Base-by-base conservation (phyloP, 2,888 invertebrate species). In the Lasioglossum marginatum region DNA sequence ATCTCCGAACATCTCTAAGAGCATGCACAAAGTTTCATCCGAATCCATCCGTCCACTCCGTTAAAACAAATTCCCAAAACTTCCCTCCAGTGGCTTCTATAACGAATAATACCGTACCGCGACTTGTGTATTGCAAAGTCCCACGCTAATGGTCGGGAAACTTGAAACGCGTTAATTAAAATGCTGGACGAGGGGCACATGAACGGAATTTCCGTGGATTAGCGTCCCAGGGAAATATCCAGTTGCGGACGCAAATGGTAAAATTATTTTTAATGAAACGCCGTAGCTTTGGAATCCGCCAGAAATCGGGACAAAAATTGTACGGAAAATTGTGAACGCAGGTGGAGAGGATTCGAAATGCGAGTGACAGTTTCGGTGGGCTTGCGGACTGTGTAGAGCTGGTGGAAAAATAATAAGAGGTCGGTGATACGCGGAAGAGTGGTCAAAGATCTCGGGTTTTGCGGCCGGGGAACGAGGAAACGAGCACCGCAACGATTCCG, bases 361-460 rank as follows among this genome's bases (percentile, higher is more conserved):
- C 1, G 1, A 31, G 10, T 34, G 16, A 31, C 0, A 45, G 6
- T 37, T 70, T 45, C 27, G 48, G 10, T 23, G 68, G 48, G 6
- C 19, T 5, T 5, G 66, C 19, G n/a, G 10, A 48, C 12, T 19
- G 45, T 40, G 79, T 12, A n/a, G 72, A 72, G 34, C 27, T 37
- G 43, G 52, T 27, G 57, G 43, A 81, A 79, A 75, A 60, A 34
- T 34, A 77, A 34, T 60, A 57, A 63, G 83, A 85, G 85, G 81
- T 85, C 81, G 81, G 76, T 77, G 86, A 48, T 84, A 76, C 84
- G 74, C 73, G 76, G 52, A 72, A 37, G 23, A 16, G 74, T 85
- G 86, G 82, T 87, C 85, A 87, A 87, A 87, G 85, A 87, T 87
- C 86, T 85, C 57, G 71, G 80, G 66, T 77, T 70, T 43, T 70